Evolutionary conservation across 2,888 invertebrate species (phyloP).

Genomic region (Pseudococcus viburni): DNA sequence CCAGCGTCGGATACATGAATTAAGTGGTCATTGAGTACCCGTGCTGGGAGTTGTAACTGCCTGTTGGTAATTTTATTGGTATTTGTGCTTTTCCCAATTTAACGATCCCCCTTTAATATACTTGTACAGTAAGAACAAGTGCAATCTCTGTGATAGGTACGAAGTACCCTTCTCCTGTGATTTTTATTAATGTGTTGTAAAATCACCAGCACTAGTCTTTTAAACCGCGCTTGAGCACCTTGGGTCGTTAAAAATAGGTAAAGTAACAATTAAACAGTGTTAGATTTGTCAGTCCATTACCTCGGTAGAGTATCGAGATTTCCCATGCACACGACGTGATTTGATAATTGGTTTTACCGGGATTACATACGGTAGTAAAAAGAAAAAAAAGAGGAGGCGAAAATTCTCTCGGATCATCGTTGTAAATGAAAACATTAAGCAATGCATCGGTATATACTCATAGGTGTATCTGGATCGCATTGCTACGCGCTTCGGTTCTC

Average conservation of each 20-base stretch:
- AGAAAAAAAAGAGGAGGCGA: background rate
- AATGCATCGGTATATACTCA: conserved; percentile 15
- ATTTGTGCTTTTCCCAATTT: background rate
- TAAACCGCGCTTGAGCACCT: background rate
- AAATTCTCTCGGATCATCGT: conserved; percentile 48
- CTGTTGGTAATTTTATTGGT: background rate
- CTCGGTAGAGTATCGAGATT: background rate
- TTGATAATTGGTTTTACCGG: conserved; percentile 45
- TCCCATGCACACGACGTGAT: conserved; percentile 3
- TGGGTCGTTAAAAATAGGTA: background rate
- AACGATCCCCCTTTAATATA: background rate
- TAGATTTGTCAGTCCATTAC: conserved; percentile 28
- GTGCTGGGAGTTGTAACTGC: too few species aligned
- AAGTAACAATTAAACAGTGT: background rate
- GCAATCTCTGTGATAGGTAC: background rate
- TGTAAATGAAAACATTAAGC: conserved; percentile 55
- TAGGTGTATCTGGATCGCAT: conserved; percentile 30
- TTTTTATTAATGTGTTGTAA: background rate
- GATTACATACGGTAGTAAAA: conserved; percentile 12
- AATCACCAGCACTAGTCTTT: background rate
- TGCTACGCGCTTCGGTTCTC: conserved; percentile 18
- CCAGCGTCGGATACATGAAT: too few species aligned
- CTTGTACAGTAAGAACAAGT: background rate
- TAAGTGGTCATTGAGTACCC: too few species aligned
- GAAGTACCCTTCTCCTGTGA: too few species aligned